A percentile compares a stretch with the other conserved stretches of the same genome.
These are phyloP conservation scores for Propithecus coquereli DNA, from an alignment of 2,113 vertebrate species.

Conservation along the genomic window DNA sequence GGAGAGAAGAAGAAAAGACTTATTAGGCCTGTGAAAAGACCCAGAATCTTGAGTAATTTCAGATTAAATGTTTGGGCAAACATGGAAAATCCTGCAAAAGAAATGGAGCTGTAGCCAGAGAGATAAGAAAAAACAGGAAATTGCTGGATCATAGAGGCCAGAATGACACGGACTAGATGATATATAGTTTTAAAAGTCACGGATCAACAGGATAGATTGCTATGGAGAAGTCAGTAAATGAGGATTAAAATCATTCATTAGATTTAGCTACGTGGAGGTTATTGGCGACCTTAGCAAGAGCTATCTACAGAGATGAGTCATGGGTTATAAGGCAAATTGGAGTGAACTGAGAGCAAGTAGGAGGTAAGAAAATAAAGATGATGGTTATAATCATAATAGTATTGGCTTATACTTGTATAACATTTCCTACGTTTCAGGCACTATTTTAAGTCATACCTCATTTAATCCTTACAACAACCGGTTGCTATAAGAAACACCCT, in stretches of 20 bases:
- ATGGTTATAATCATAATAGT: conserved; percentile 5
- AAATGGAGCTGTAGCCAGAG: background rate
- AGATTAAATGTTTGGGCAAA: background rate
- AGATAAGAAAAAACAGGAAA: background rate
- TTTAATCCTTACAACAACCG: background rate
- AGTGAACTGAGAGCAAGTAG: conserved; percentile 1
- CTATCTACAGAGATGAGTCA: conserved; percentile 12
- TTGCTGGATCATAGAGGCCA: background rate
- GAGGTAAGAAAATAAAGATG: background rate
- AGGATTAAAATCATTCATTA: conserved; percentile 28
- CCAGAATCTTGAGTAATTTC: background rate
- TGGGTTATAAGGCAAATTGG: conserved; percentile 32
- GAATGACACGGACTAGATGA: background rate
- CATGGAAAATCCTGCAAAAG: background rate
- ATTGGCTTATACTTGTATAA: background rate
- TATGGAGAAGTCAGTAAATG: background rate
- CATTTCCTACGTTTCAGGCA: background rate
- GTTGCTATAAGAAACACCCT: background rate
- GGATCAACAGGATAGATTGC: background rate
- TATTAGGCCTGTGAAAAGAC: background rate
- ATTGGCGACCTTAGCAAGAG: background rate
- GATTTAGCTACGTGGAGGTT: background rate
- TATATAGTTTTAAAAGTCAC: background rate
- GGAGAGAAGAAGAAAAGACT: background rate
- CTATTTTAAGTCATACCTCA: background rate